Base-by-base conservation (phyloP, 2,113 vertebrate genomes). In the Mungos mungo region DNA sequence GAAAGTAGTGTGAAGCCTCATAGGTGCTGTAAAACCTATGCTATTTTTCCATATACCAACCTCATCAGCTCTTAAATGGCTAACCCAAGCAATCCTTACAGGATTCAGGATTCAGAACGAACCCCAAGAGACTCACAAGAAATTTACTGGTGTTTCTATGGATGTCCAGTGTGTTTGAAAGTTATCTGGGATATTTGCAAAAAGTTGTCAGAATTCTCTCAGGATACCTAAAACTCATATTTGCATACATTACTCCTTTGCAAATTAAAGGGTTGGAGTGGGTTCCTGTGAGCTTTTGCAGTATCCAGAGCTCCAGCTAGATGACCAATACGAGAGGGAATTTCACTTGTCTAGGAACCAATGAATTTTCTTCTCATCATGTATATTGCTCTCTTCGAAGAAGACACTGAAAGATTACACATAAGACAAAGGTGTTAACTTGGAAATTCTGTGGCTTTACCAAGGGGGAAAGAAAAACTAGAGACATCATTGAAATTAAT, bases 161-260 rank as follows among this genome's bases (percentile, higher is more conserved):
- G 71, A 92, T 88, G 86, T 87, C 47, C 66, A 85, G 9, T 74
- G 50, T 79, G 31, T 96, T 76, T 95, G 92, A 95, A 72, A 96
- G 92, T 97, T 97, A 85, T 88, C 89, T 72, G 90, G n/a, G 65
- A 80, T 95, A 81, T 90, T 79, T 92, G 66, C 45, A 95, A 66
- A 88, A 88, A 88, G 68, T 96, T 91, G 72, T 85, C 57, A 87
- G 69, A 69, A 25, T 19, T 52, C 86, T 76, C 82, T 54, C 14
- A 72, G 35, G 74, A 74, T 82, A 33, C 45, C 65, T 96, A 91
- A 93, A 96, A 79, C 16, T 25, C 33, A 71, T 27, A 94, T 97
- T 92, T 98, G 31, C 38, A 88, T 76, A 85, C 29, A 93, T 45
- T 38, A 63, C 3, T 72, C 11, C 25, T 93, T 92, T 95, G 35